A percentile compares a stretch with the other conserved stretches of the same genome.
These are phyloP conservation scores for Hylia prasina DNA, from an alignment of 2,113 vertebrate species.

Conservation along the genomic window DNA sequence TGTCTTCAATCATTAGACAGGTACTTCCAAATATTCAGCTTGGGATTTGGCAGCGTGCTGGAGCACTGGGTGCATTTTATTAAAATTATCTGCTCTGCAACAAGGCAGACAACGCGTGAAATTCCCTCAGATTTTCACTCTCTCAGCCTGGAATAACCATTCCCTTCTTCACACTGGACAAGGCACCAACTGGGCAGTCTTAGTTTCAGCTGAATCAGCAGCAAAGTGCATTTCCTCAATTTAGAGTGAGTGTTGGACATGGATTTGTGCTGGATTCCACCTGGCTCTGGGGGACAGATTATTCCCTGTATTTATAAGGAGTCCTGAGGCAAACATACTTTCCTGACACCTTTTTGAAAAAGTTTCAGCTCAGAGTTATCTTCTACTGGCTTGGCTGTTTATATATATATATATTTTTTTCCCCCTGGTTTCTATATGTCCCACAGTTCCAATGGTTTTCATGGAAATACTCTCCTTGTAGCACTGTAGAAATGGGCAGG, in stretches of 20 bases:
- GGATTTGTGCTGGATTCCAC: not conserved
- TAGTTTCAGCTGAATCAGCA: not conserved
- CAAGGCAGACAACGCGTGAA: fast-evolving
- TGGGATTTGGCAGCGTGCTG: not conserved
- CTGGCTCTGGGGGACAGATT: not conserved
- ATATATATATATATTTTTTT: too few species aligned
- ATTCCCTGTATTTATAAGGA: not conserved
- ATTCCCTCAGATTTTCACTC: not conserved
- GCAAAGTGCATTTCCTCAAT: not conserved
- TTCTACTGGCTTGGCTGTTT: not conserved
- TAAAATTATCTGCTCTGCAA: not conserved
- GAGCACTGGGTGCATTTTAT: not conserved
- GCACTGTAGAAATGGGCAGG: not conserved
- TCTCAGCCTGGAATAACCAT: not conserved
- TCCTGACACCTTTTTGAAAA: not conserved
- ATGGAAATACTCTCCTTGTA: not conserved
- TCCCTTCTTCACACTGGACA: not conserved
- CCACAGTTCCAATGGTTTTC: not conserved
- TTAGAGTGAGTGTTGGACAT: not conserved
- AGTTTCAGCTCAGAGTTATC: not conserved
- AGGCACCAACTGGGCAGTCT: not conserved
- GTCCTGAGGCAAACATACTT: not conserved
- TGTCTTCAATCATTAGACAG: not conserved
- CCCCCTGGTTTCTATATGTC: not conserved
- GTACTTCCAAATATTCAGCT: not conserved